Percentiles rank a stretch among this genome's conserved stretches.
These are phyloP conservation scores for Hypocryptadius cinnamomeus DNA, from an alignment of 2,113 vertebrate species.

Conservation along the genomic window DNA sequence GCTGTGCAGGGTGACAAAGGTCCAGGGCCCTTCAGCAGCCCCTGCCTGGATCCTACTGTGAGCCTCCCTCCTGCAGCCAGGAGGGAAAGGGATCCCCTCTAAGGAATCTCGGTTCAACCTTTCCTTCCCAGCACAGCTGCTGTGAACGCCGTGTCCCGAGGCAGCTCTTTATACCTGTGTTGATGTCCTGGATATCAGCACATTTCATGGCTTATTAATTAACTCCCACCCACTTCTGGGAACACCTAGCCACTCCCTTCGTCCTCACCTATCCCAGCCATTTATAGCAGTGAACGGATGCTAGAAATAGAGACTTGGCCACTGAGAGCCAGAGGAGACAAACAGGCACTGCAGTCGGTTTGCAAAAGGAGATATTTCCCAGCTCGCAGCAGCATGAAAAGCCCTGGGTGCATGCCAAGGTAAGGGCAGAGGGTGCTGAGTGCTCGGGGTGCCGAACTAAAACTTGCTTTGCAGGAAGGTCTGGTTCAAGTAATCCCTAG, in stretches of 20 bases:
- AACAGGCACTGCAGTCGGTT: not conserved
- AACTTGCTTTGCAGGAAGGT: not conserved
- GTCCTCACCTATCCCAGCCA: not conserved
- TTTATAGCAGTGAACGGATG: not conserved
- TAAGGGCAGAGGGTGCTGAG: not conserved
- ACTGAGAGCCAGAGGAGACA: not conserved
- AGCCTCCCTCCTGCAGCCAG: not conserved
- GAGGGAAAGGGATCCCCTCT: not conserved
- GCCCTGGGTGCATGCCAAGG: not conserved
- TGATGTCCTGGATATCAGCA: rapidly evolving
- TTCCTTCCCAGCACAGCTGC: not conserved
- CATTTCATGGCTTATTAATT: not conserved
- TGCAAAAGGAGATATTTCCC: not conserved
- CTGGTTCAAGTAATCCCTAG: not conserved
- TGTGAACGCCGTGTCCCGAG: rapidly evolving
- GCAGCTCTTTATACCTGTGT: not conserved
- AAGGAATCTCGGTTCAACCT: not conserved
- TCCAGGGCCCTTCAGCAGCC: not conserved
- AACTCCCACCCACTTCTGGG: not conserved
- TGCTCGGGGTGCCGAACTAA: rapidly evolving
- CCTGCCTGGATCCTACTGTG: not conserved
- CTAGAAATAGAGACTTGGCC: not conserved
- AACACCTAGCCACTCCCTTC: slow-evolving; percentile 15
- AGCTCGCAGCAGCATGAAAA: not conserved
- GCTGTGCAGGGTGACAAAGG: not conserved